A percentile compares a stretch with the other conserved stretches of the same genome.
Evolutionary conservation across 1,140 invertebrate species (phyloP).

Genomic region (Neocloeon triangulifer): DNA sequence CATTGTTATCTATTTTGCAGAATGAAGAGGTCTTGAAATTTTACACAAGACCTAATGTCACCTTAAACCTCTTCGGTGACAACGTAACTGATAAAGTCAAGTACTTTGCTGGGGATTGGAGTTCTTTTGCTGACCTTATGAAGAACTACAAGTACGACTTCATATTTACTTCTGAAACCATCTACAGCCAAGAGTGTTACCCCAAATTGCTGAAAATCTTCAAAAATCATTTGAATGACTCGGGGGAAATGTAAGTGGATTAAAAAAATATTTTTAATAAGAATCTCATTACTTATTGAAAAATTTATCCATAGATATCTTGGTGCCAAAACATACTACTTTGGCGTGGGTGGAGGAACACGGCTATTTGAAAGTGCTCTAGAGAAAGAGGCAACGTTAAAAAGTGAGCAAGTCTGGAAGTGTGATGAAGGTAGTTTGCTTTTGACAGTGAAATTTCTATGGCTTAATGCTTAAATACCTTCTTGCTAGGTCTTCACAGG

Average conservation of each 20-base stretch:
- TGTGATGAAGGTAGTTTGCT: conserved; percentile 23
- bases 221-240: conserved; percentile 32
- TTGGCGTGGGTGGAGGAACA: conserved; percentile 69
- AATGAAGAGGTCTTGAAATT: conserved; percentile 49
- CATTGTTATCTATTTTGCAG: conserved; percentile 19
- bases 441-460: too few species aligned
- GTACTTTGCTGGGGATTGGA: conserved; percentile 69
- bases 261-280: too few species aligned
- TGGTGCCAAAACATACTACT: conserved; percentile 71
- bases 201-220: conserved; percentile 47
- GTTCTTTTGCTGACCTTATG: conserved; percentile 25
- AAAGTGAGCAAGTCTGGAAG: conserved; percentile 29
- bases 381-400: conserved; percentile 24
- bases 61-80: conserved; percentile 33
- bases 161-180: conserved; percentile 77
- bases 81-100: conserved; percentile 15
- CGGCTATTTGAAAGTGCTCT: conserved; percentile 42
- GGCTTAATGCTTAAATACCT: too few species aligned
- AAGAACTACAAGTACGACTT: conserved; percentile 41
- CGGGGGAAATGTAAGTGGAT: conserved; percentile 33
- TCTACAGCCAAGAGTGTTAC: conserved; percentile 66
- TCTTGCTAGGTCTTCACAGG: conserved; percentile 21
- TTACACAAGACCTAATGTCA: conserved; percentile 58
- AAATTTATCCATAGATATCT: conserved; percentile 26
- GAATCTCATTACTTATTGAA: conserved; percentile 6